Conservation (phyloP, 2,113 vertebrate genomes). For the Zootoca vivipara region DNA sequence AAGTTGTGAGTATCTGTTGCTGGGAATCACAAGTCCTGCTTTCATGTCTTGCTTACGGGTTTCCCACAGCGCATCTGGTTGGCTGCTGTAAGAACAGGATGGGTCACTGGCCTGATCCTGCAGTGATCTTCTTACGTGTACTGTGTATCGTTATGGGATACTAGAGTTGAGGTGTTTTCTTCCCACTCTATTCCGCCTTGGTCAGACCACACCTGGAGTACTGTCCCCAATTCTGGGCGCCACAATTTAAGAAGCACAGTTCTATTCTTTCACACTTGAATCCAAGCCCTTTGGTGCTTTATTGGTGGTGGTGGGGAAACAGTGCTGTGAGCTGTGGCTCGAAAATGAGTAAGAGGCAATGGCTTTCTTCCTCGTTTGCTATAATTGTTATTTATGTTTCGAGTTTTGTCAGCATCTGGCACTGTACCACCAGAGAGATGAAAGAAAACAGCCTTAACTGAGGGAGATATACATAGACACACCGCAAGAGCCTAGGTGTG, state of each 20-base stretch:
- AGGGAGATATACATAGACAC: not conserved
- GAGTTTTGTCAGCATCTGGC: not conserved
- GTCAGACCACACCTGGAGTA: too few species aligned
- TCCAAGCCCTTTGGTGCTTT: not conserved
- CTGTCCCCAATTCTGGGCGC: too few species aligned
- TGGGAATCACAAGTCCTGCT: too few species aligned
- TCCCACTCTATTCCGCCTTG: too few species aligned
- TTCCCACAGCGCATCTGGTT: too few species aligned
- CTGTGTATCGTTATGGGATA: not conserved
- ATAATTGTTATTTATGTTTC: not conserved
- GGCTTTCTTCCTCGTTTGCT: accelerated
- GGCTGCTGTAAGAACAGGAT: too few species aligned
- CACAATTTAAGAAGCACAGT: not conserved
- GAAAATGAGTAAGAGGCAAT: not conserved
- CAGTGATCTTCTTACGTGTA: too few species aligned
- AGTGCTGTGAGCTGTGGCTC: not conserved
- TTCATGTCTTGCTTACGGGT: too few species aligned
- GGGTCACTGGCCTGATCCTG: too few species aligned
- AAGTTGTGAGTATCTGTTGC: not conserved
- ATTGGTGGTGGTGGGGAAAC: too few species aligned
- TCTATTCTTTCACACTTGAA: not conserved
- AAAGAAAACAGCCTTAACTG: not conserved
- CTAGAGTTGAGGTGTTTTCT: not conserved
- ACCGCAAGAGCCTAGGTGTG: not conserved
- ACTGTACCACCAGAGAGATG: not conserved